These are phyloP conservation scores for Hyaena hyaena DNA, from an alignment of 2,113 vertebrate species.

Conservation along the genomic window DNA sequence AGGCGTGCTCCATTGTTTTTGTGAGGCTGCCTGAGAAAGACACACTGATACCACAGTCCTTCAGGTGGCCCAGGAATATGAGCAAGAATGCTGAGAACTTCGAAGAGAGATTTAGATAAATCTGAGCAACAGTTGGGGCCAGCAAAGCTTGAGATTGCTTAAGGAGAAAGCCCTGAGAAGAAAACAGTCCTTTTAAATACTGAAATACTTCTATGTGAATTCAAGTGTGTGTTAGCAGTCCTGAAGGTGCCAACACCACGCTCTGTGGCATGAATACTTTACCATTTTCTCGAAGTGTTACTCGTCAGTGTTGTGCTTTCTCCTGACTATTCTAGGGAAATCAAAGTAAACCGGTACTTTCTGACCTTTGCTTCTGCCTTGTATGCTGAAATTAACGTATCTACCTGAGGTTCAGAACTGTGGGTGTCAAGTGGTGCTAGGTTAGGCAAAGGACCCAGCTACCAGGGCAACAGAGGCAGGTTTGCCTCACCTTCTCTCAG, in stretches of 20 bases:
- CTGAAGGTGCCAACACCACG: neutral
- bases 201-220: neutral
- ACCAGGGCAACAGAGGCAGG: neutral
- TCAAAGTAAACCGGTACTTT: slow-evolving; percentile 37
- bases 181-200: neutral
- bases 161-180: neutral
- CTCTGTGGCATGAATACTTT: neutral
- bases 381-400: neutral
- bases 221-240: neutral
- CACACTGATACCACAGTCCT: neutral
- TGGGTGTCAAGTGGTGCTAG: neutral
- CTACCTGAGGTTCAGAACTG: slow-evolving; percentile 4
- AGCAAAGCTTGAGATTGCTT: neutral
- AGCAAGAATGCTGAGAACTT: neutral
- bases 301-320: neutral
- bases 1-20: neutral
- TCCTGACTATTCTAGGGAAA: neutral
- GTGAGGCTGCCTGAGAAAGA: neutral
- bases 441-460: neutral
- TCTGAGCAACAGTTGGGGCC: neutral
- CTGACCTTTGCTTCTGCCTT: neutral
- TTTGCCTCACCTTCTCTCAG: neutral
- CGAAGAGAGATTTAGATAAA: neutral
- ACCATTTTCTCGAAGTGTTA: neutral
- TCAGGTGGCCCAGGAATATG: neutral